phyloP scores from a whole-genome alignment of 2,888 invertebrate genomes.

The Podabrus alpinus region DNA sequence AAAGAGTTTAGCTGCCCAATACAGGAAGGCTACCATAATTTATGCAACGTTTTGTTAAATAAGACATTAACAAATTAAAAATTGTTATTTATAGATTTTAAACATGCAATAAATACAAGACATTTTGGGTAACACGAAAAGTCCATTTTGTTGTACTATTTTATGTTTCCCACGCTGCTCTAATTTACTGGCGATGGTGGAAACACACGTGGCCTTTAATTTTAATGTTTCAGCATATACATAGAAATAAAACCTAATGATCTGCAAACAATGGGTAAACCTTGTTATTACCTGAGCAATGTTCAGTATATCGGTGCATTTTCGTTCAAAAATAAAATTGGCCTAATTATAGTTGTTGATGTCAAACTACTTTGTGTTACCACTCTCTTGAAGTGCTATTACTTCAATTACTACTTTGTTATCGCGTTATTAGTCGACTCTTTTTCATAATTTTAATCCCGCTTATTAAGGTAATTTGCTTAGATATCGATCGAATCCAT shows the following conservation, averaged over 20 bases:
- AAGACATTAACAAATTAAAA: background rate
- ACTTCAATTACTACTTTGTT: background rate
- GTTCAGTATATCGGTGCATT: background rate
- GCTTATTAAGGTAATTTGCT: background rate
- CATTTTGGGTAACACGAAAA: background rate
- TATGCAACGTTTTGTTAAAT: background rate
- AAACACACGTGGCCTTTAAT: conserved; percentile 1
- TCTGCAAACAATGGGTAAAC: background rate
- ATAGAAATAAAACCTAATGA: background rate
- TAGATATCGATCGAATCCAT: background rate
- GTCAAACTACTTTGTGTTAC: background rate
- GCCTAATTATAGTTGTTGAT: background rate
- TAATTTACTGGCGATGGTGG: background rate
- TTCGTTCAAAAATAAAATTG: background rate
- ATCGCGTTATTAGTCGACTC: background rate
- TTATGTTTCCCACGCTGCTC: background rate
- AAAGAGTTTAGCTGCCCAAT: background rate
- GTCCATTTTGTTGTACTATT: background rate
- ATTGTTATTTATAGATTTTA: background rate
- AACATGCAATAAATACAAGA: background rate
- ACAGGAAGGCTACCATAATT: background rate
- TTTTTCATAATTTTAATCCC: background rate
- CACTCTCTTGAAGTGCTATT: background rate
- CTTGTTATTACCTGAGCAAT: background rate
- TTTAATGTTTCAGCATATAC: background rate